phyloP scores from a whole-genome alignment of 2,888 invertebrate species.

The Rotaria magnacalcarata region DNA sequence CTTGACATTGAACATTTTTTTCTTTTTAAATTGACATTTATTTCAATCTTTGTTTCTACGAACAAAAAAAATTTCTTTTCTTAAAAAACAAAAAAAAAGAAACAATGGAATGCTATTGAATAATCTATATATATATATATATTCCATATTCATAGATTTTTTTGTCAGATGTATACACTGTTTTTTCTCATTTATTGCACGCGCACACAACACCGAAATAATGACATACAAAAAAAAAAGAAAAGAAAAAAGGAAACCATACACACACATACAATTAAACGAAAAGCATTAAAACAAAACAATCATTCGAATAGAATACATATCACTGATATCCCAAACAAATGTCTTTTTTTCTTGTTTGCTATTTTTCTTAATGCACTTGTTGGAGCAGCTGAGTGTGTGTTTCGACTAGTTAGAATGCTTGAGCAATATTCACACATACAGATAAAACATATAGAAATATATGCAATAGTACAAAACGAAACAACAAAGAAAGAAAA shows the following conservation, averaged over 20 bases:
- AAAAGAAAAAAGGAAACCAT: not conserved
- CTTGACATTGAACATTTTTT: too few relatives aligned
- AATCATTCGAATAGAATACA: not conserved
- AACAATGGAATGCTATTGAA: too few relatives aligned
- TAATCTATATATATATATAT: too few relatives aligned
- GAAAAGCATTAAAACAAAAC: not conserved
- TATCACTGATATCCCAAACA: not conserved
- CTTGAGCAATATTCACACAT: slow-evolving; percentile 20
- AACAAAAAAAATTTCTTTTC: too few relatives aligned
- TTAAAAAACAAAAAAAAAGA: too few relatives aligned
- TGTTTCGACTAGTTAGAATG: slow-evolving; percentile 26
- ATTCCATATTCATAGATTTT: too few relatives aligned
- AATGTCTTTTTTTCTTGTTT: not conserved
- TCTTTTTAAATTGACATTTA: too few relatives aligned
- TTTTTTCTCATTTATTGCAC: slow-evolving; percentile 29
- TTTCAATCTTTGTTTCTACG: too few relatives aligned
- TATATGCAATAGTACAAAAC: slow-evolving; percentile 13
- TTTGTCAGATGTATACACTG: slow-evolving; percentile 29
- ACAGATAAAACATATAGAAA: not conserved
- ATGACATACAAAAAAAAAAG: slow-evolving; percentile 21
- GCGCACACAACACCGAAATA: slow-evolving; percentile 29
- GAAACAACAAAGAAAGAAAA: not conserved
- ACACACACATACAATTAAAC: not conserved
- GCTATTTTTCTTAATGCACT: not conserved
- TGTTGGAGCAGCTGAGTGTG: slow-evolving; percentile 28